A percentile compares a stretch with the other conserved stretches of the same genome.
Conservation (phyloP, 2,113 vertebrate species). For the Xenopus borealis region DNA sequence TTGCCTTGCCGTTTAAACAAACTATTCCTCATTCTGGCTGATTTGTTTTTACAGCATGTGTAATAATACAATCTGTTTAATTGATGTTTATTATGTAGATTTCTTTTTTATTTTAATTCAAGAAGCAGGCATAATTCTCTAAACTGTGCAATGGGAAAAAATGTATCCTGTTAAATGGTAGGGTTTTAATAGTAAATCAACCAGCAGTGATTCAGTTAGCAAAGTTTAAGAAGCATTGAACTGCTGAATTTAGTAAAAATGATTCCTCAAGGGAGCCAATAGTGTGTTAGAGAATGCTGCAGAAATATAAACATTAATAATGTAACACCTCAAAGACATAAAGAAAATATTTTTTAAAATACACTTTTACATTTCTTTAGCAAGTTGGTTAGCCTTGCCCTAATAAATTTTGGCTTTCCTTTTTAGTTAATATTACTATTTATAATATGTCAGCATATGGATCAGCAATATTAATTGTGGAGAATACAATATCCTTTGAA, state of each 20-base stretch:
- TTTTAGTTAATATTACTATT: not conserved
- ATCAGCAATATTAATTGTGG: not conserved
- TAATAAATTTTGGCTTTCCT: not conserved
- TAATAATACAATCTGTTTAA: too few relatives aligned
- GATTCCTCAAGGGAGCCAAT: not conserved
- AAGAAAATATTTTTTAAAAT: not conserved
- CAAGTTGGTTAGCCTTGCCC: not conserved
- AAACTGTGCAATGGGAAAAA: too few relatives aligned
- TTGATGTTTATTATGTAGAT: too few relatives aligned
- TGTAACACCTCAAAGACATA: not conserved
- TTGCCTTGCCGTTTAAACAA: too few relatives aligned
- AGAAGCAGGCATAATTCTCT: too few relatives aligned
- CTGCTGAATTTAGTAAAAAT: not conserved
- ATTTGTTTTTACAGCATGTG: not conserved
- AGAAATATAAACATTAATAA: not conserved
- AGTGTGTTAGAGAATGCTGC: not conserved
- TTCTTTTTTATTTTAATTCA: too few relatives aligned
- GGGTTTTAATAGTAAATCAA: not conserved
- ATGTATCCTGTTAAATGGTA: too few relatives aligned
- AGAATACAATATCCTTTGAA: not conserved
- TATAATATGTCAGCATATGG: not conserved
- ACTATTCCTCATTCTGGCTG: not conserved
- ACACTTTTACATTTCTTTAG: not conserved
- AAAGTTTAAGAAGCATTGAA: not conserved
- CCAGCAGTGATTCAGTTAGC: slow-evolving; percentile 2